Conservation (phyloP, 2,113 vertebrate genomes). For the Micronycteris hirsuta region DNA sequence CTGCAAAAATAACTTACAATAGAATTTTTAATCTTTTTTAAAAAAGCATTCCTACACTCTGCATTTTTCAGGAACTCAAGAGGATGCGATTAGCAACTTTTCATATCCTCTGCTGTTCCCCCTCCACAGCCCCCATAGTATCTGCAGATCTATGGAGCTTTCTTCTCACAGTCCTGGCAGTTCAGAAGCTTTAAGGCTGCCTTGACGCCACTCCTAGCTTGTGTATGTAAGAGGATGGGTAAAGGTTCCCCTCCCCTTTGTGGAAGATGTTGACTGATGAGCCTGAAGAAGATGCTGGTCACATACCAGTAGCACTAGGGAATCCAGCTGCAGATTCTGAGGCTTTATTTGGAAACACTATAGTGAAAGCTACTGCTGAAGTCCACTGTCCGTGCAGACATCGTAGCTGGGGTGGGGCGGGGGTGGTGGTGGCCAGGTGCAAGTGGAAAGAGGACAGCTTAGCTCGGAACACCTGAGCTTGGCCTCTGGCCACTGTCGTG, state of each 20-base stretch:
- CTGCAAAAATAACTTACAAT: not conserved
- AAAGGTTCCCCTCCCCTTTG: not conserved
- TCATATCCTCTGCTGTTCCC: not conserved
- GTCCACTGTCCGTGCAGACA: no score
- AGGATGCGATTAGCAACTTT: not conserved
- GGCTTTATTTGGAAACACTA: not conserved
- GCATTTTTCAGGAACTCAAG: not conserved
- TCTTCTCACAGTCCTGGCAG: not conserved
- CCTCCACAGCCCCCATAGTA: not conserved
- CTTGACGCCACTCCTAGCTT: not conserved
- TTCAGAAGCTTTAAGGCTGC: not conserved
- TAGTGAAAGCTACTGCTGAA: not conserved
- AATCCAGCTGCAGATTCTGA: not conserved
- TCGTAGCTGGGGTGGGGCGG: no score
- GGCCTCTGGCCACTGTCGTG: not conserved
- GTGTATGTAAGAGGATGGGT: not conserved
- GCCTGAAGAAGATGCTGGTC: not conserved
- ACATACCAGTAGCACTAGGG: no score
- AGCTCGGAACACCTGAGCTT: not conserved
- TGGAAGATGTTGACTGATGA: not conserved
- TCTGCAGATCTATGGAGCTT: not conserved
- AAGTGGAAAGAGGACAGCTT: not conserved
- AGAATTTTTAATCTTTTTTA: not conserved
- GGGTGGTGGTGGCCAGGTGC: not conserved
- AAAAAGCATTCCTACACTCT: not conserved